A percentile compares a stretch with the other conserved stretches of the same genome.
Evolutionary conservation across 2,888 invertebrate species (phyloP).

Genomic region (Hipparchia sbordonii): DNA sequence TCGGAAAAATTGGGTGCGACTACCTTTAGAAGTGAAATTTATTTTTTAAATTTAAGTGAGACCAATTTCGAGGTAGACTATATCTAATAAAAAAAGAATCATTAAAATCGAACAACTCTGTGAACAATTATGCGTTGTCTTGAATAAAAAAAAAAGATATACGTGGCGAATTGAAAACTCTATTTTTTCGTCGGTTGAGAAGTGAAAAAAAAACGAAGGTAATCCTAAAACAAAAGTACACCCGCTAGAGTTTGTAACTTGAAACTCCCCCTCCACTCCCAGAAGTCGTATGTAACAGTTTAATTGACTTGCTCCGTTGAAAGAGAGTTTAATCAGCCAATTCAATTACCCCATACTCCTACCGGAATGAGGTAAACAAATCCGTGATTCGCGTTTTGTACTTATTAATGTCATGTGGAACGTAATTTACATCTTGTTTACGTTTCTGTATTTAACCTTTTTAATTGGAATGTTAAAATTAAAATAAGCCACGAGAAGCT

Average conservation of each 20-base stretch:
- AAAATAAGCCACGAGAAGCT: background rate
- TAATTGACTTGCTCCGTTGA: constrained; percentile 30
- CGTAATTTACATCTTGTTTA: constrained; percentile 11
- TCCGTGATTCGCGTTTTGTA: constrained; percentile 10
- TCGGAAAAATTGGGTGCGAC: too few species aligned
- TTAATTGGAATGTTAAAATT: background rate
- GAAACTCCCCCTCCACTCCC: constrained; percentile 8
- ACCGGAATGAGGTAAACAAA: constrained; percentile 20
- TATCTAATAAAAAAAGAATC: too few species aligned
- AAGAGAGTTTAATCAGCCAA: constrained; percentile 29
- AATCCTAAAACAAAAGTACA: background rate
- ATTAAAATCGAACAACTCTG: too few species aligned
- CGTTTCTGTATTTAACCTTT: constrained; percentile 4
- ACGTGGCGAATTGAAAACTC: too few species aligned
- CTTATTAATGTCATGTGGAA: constrained; percentile 10
- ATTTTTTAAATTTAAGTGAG: too few species aligned
- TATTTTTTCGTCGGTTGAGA: too few species aligned
- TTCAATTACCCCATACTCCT: constrained; percentile 17
- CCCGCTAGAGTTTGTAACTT: background rate
- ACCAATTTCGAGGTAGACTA: too few species aligned
- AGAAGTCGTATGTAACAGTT: constrained; percentile 29
- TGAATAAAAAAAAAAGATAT: too few species aligned
- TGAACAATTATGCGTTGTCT: too few species aligned
- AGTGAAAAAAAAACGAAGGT: too few species aligned
- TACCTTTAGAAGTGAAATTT: too few species aligned